Percentiles rank a stretch among this genome's conserved stretches.
Evolutionary conservation across 2,113 vertebrate genomes (phyloP).

Genomic region (Dipodomys merriami): DNA sequence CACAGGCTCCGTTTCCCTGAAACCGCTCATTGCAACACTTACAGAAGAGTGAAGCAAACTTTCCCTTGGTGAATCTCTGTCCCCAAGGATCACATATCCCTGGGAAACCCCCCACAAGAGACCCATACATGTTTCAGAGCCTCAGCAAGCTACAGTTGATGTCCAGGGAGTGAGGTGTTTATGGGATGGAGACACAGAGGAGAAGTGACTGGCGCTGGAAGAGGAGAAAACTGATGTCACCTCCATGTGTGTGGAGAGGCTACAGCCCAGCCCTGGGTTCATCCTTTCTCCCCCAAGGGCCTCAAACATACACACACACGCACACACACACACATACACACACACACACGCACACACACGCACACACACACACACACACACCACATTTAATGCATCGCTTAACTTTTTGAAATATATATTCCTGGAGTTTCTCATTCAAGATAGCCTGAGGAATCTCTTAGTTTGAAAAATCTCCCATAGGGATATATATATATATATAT

Average conservation of each 20-base stretch:
- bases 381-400: neutral
- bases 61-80: neutral
- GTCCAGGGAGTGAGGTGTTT: neutral
- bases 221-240: neutral
- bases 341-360: neutral
- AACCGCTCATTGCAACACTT: neutral
- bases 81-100: neutral
- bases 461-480: conserved; percentile 11
- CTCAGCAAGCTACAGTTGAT: neutral
- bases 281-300: neutral
- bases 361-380: neutral
- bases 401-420: conserved; percentile 24
- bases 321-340: neutral
- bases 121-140: neutral
- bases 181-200: neutral
- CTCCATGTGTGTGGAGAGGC: neutral
- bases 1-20: neutral
- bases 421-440: neutral
- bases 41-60: neutral
- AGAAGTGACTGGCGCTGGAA: neutral
- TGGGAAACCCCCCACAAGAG: neutral
- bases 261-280: neutral
- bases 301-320: neutral
- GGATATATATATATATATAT: neutral
- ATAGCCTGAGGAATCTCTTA: neutral